Conservation (phyloP, 2,888 invertebrate species). For the Lithophane semibrunnea region DNA sequence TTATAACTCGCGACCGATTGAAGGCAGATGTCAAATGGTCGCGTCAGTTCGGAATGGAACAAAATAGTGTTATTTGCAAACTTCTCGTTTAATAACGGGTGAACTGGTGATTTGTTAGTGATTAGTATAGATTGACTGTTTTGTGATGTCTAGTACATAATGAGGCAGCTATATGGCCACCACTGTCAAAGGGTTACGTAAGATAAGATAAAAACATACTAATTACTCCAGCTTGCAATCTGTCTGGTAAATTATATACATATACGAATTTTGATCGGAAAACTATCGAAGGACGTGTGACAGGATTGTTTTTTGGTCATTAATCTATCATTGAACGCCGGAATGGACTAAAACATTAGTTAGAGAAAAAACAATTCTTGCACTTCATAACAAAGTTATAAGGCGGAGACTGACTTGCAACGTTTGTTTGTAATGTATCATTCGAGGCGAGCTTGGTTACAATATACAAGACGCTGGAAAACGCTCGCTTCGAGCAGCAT, state of each 20-base stretch:
- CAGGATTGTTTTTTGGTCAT: background rate
- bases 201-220: background rate
- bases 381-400: background rate
- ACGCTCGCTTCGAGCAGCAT: too few relatives aligned
- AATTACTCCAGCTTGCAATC: background rate
- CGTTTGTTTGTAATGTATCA: too few relatives aligned
- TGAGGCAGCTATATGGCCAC: background rate
- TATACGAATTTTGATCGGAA: rapidly evolving
- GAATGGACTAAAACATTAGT: too few relatives aligned
- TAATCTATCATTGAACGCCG: background rate
- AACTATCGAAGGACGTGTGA: too few relatives aligned
- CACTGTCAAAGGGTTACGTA: background rate
- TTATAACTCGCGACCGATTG: slow-evolving; percentile 42
- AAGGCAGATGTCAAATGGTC: slow-evolving; percentile 45
- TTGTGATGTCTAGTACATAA: slow-evolving; percentile 5
- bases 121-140: slow-evolving; percentile 12
- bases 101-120: slow-evolving; percentile 13
- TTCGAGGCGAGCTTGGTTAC: too few relatives aligned
- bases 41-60: slow-evolving; percentile 5
- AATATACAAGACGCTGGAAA: too few relatives aligned
- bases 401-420: too few relatives aligned
- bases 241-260: too few relatives aligned
- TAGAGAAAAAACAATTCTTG: background rate
- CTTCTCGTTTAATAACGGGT: slow-evolving; percentile 17
- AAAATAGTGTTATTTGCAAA: slow-evolving; percentile 36